A percentile compares a stretch with the other conserved stretches of the same genome.
Conservation (phyloP, 2,797 vertebrate species). For the Naso thynnoides region DNA sequence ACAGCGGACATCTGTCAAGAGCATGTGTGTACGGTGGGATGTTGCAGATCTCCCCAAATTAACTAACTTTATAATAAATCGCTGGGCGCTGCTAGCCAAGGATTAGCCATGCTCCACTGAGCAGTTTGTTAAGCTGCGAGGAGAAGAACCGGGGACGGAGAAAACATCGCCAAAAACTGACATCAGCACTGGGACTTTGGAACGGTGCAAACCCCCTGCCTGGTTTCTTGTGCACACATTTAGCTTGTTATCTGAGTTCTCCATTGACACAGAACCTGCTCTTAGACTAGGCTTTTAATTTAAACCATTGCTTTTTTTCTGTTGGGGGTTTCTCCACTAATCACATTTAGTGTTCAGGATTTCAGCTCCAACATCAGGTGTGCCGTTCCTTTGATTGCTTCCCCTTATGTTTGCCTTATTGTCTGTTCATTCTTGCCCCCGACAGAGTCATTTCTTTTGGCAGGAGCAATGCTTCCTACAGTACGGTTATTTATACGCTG, state of each 20-base stretch:
- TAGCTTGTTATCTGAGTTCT: conserved; percentile 66
- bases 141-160: conserved; percentile 67
- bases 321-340: conserved; percentile 45
- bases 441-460: conserved; percentile 71
- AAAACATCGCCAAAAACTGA: conserved; percentile 73
- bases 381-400: conserved; percentile 38
- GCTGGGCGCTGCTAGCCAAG: conserved; percentile 71
- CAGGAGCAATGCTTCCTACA: conserved; percentile 62
- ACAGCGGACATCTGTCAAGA: conserved; percentile 60
- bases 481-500: conserved; percentile 70
- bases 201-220: conserved; percentile 46
- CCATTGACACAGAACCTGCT: conserved; percentile 56
- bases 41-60: conserved; percentile 77
- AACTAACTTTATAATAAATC: conserved; percentile 85
- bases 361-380: conserved; percentile 55
- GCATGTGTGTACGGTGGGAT: conserved; percentile 54
- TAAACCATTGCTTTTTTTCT: conserved; percentile 43
- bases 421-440: conserved; percentile 61
- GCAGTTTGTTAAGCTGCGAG: conserved; percentile 82
- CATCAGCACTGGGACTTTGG: conserved; percentile 73
- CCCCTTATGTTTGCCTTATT: conserved; percentile 62
- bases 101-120: conserved; percentile 82
- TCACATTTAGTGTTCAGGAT: conserved; percentile 49
- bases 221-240: conserved; percentile 66
- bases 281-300: conserved; percentile 42